Evolutionary conservation across 2,888 invertebrate species (phyloP).

Genomic region (Apotomis capreana): DNA sequence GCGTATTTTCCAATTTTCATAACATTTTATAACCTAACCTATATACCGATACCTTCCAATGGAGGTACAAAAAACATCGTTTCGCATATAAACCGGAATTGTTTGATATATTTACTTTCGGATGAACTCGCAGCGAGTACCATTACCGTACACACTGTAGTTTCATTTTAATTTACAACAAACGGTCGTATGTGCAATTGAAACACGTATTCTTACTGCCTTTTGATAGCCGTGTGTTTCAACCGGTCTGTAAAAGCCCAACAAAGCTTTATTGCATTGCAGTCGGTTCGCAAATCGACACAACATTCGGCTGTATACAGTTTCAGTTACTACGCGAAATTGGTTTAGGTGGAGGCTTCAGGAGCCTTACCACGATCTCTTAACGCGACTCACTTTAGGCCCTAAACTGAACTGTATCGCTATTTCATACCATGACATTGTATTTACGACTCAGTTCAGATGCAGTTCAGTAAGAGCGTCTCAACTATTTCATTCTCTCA

Average conservation of each 20-base stretch:
- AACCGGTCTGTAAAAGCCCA: conserved; percentile 22
- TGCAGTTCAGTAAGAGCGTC: no score
- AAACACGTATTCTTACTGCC: background rate
- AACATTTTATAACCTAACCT: background rate
- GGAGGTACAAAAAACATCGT: background rate
- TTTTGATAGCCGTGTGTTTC: conserved; percentile 2
- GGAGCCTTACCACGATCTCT: no score
- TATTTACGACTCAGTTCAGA: no score
- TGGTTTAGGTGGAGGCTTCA: conserved; percentile 12
- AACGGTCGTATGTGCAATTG: background rate
- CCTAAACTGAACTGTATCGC: no score
- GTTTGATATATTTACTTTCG: conserved; percentile 3
- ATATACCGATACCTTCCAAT: background rate
- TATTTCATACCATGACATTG: no score
- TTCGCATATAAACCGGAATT: background rate
- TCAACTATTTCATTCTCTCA: no score
- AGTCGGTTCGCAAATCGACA: conserved; percentile 20
- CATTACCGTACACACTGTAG: background rate
- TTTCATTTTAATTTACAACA: background rate
- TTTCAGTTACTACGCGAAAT: conserved; percentile 16
- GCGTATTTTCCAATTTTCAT: no score
- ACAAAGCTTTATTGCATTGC: conserved; percentile 29
- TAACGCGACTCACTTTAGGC: no score
- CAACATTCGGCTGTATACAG: conserved; percentile 15
- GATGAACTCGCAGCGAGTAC: background rate